Base-by-base conservation (phyloP, 1,140 invertebrate genomes). In the Uloborus diversus region DNA sequence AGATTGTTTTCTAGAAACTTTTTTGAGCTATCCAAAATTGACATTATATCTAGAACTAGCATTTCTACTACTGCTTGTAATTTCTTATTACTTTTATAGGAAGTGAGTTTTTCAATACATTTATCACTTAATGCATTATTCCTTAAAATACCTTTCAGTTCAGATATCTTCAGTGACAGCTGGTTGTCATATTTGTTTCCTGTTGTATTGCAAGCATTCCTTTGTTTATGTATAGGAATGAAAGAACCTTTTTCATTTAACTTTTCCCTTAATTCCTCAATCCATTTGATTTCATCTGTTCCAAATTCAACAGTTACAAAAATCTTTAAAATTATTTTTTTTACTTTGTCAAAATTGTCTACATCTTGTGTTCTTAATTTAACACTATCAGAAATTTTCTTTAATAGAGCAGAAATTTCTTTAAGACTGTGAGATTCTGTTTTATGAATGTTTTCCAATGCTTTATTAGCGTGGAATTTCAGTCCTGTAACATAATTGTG, bases 11-110 rank as follows among this genome's bases (percentile, higher is more conserved):
- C 1, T 11, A 53, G 20, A 7, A 5, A 1, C 1, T 65, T 30
- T 25, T 30, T 71, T 59, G 23, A 37, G 25, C 25, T 47, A 7
- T 32, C 23, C 4, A 68, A 62, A 28, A 66, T 59, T 5, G 61
- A 79, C 49, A 79, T 11, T n/a, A 79, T 37, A 42, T 68, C 62
- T 13, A 56, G 23, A 3, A 70, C n/a, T 9, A 79, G 30, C 49
- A 68, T 68, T 23, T 79, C 76, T 4, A 79, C 30, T n/a, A 59
- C 14, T 23, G 28, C 64, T 27, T 68, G 47, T 20, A 68, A 37
- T 27, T 51, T 57, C 28, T 20, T 5, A 57, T 79, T 27, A 20
- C n/a, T 68, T 49, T 68, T 25, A 27, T 57, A 68, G 17, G 42
- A 35, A 20, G 14, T 25, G 33, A 37, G 33, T 17, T 1, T 1